A percentile compares a stretch with the other conserved stretches of the same genome.
phyloP scores from a whole-genome alignment of 2,888 invertebrate species.

The Mamestra brassicae region DNA sequence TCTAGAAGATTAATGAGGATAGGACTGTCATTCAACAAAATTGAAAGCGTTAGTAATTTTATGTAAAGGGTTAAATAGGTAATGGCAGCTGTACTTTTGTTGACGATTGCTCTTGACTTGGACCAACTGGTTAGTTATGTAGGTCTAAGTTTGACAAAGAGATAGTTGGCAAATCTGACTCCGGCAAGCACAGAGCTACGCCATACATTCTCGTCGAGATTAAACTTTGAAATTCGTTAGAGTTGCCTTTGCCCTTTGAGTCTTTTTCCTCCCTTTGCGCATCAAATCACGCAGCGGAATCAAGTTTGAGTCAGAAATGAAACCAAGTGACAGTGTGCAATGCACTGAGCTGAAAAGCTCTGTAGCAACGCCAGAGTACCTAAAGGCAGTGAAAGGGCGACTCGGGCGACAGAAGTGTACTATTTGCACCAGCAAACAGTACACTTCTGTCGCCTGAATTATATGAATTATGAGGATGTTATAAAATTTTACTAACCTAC shows the following conservation, averaged over 20 bases:
- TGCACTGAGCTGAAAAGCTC: background rate
- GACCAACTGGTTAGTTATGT: background rate
- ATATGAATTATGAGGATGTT: background rate
- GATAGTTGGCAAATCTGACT: background rate
- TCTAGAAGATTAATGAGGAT: constrained; percentile 92
- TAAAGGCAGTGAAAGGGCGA: background rate
- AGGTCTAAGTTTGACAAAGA: constrained; percentile 4
- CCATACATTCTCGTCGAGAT: background rate
- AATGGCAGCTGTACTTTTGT: background rate
- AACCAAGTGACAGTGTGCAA: background rate
- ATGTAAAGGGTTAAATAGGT: background rate
- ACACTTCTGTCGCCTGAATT: background rate
- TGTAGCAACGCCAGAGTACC: background rate
- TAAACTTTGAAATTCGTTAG: too few species aligned
- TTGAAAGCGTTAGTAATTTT: constrained; percentile 92
- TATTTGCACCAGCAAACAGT: background rate
- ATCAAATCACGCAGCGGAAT: background rate
- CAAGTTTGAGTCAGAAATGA: background rate
- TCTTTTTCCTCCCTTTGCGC: too few species aligned
- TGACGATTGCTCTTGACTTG: background rate
- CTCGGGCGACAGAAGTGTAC: too few species aligned
- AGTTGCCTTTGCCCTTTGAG: too few species aligned
- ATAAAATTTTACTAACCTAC: background rate
- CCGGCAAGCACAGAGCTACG: background rate
- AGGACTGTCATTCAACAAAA: constrained; percentile 93